phyloP scores from a whole-genome alignment of 2,797 vertebrate species.

The Tenualosa thibaudeaui region DNA sequence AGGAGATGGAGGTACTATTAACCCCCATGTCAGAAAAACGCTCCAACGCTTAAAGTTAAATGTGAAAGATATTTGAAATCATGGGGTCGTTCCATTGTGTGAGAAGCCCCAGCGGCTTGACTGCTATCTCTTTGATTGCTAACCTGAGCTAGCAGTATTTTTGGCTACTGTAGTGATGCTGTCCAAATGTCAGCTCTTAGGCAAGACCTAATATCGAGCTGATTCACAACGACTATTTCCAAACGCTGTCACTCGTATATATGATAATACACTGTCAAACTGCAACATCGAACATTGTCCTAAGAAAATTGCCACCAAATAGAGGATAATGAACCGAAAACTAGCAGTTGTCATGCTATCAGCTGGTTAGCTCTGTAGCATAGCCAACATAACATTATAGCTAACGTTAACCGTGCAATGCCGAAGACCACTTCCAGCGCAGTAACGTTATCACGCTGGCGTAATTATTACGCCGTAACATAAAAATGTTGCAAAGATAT shows the following conservation, averaged over 20 bases:
- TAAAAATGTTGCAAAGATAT: not conserved
- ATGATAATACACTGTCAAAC: not conserved
- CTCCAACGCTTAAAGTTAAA: too few species aligned
- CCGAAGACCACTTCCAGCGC: not conserved
- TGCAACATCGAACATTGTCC: not conserved
- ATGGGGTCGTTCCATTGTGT: not conserved
- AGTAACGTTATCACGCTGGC: not conserved
- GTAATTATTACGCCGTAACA: not conserved
- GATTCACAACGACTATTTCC: not conserved
- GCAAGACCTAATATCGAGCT: not conserved
- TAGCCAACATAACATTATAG: not conserved
- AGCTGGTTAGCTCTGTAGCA: not conserved
- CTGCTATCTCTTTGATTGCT: not conserved
- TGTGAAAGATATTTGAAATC: not conserved
- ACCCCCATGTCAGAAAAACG: too few species aligned
- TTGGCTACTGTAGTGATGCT: not conserved
- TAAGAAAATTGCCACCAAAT: not conserved
- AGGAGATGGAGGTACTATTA: too few species aligned
- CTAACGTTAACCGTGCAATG: not conserved
- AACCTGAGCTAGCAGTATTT: not conserved
- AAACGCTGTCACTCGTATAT: not conserved
- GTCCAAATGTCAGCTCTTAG: not conserved
- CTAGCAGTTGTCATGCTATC: not conserved
- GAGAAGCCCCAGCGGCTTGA: not conserved
- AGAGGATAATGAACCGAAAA: not conserved